Evolutionary conservation across 2,797 vertebrate species (phyloP), one percentile per base, ranked within the genome.

Genomic region (Miichthys miiuy): DNA sequence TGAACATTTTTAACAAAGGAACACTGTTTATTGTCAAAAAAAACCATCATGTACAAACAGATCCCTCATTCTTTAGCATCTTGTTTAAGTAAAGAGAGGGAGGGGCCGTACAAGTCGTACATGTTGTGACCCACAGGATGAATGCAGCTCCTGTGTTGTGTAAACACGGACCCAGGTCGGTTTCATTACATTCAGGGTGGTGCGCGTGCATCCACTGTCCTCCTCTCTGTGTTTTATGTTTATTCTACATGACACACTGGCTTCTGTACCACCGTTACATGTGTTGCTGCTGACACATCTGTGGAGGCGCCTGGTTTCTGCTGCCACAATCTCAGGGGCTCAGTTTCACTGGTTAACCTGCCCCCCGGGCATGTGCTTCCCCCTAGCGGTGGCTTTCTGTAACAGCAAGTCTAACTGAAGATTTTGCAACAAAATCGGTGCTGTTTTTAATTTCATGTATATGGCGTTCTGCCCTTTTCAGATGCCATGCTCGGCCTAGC

Each of bases 401-500:
- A 82, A 83, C 38, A 9, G 11, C 66, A 30, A 16, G 38, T 44
- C 18, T 8, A 20, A 20, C 14, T 18, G 27, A 50, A 14, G 27
- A 60, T 21, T 44, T 6, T 44, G 18, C 41, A 62, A 25, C 66
- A 6, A 9, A 55, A 20, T 65, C 14, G 13, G 41, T 30, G 11
- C 34, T 27, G 1, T 41, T 44, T 74, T 30, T 38, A 18, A 73
- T 61, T 23, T 6, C 1, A 1, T 21, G 21, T 52, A n/a, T 61
- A 1, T 4, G 3, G 0, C 16, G 0, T 60, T 51, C 27, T 77
- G 50, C 1, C 1, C 2, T 72, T 84, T 83, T 20, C 89, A 99
- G 98, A 99, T 84, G 96, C 97, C 0, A 99, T 99, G 98, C 86
- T 98, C 2, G 91, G 95, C 93, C 95, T 99, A 12, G 97, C 96